Percentiles rank a stretch among this genome's conserved stretches.
Evolutionary conservation across 2,797 vertebrate species (phyloP).

Genomic region (Morelia viridis): DNA sequence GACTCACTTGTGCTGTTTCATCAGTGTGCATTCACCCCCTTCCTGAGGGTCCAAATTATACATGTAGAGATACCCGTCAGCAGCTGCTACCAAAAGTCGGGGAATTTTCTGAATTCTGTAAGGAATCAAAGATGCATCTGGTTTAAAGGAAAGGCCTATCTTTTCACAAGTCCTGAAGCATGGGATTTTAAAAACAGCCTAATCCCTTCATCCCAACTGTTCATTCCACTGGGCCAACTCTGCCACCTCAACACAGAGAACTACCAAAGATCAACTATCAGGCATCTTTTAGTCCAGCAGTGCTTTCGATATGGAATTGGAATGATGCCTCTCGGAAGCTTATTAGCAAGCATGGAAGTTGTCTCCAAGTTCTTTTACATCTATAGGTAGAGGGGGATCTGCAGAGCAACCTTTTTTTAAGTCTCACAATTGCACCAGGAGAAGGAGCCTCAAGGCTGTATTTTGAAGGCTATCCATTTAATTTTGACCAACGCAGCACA

Average conservation of each 20-base stretch:
- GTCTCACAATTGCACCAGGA: too few species aligned
- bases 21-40: constrained; percentile 94
- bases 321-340: background rate
- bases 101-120: constrained; percentile 96
- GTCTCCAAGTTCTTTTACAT: background rate
- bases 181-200: background rate
- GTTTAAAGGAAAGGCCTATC: background rate
- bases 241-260: background rate
- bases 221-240: background rate
- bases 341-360: background rate
- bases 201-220: background rate
- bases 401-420: too few species aligned
- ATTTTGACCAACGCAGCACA: background rate
- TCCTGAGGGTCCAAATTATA: constrained; percentile 98
- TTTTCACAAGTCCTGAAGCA: background rate
- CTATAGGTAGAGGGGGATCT: background rate
- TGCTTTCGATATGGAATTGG: background rate
- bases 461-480: too few species aligned
- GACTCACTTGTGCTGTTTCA: constrained; percentile 97
- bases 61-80: constrained; percentile 95
- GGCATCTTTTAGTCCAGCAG: background rate
- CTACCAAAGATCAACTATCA: too few species aligned
- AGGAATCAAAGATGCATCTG: background rate
- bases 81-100: constrained; percentile 89
- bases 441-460: background rate